Conservation (phyloP, 2,797 vertebrate species). For the Arrhamphus sclerolepis region DNA sequence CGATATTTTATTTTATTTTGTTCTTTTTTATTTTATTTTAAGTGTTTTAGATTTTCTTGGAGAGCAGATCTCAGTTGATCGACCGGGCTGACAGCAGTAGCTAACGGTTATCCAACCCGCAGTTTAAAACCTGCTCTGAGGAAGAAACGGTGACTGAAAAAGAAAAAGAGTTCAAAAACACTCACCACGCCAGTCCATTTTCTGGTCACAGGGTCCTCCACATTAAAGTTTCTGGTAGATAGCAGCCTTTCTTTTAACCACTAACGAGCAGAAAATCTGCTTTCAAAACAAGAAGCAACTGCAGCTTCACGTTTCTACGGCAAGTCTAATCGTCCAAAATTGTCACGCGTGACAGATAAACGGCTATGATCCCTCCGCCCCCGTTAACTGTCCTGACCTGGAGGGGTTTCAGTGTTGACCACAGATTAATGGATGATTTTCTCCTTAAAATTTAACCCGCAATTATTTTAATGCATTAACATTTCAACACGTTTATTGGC, state of each 20-base stretch:
- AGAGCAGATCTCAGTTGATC: background rate
- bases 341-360: background rate
- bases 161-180: background rate
- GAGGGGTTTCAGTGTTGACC: too few species aligned
- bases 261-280: too few species aligned
- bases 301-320: constrained; percentile 39
- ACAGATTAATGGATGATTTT: too few species aligned
- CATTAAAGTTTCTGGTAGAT: too few species aligned
- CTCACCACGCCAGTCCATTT: constrained; percentile 58
- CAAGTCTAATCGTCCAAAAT: constrained; percentile 32
- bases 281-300: background rate
- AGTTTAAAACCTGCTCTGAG: background rate
- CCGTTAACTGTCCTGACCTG: too few species aligned
- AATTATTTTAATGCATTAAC: too few species aligned
- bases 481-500: too few species aligned
- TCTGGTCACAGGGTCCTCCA: constrained; percentile 8
- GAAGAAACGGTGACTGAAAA: background rate
- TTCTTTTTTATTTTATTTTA: background rate
- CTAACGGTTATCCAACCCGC: constrained; percentile 29
- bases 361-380: too few species aligned
- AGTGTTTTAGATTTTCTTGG: background rate
- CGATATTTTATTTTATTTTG: too few species aligned
- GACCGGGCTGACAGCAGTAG: background rate
- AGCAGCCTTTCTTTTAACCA: too few species aligned
- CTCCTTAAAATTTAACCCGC: too few species aligned